Evolutionary conservation across 2,888 invertebrate species (phyloP), one percentile per base, ranked within the genome.

Genomic region (Cyrtodaria siliqua): DNA sequence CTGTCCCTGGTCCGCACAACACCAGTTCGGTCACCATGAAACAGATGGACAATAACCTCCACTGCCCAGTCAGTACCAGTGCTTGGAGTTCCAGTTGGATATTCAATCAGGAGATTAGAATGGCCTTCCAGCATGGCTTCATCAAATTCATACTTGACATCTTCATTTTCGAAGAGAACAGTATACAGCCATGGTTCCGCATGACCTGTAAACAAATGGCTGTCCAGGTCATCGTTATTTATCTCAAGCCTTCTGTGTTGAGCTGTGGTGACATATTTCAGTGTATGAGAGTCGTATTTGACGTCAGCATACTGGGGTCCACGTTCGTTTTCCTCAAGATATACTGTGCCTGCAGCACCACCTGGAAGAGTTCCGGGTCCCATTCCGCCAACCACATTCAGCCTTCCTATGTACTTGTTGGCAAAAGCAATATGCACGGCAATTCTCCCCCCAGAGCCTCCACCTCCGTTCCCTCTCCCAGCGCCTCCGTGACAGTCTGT

Each of bases 291-390:
- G 61, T 86, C 79, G 69, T 89, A 88, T 62, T 89, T 89, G 24
- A 87, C 76, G 38, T 87, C 87, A 12, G 86, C 85, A 72, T 89
- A 89, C 69, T 87, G 86, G n/a, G 89, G 88, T 18, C 89, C 89
- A 53, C 87, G 69, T 12, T 75, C 84, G 24, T 86, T 85, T 66
- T 89, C 89, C 53, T 88, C 85, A 0, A 86, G 62, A 56, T 88
- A 89, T 2, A 82, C 85, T 9, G 89, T 89, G 53, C 89, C 89
- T 26, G 89, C 87, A 42, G 89, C 87, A 8, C 89, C 89, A 20
- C 87, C 82, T 8, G 87, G 87, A 2, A 70, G 66, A 16, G n/a
- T 42, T n/a, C 79, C 83, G 2, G 33, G 50, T 24, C 88, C 88
- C 20, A 60, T 40, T 2, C 88, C 88, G 12, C 89, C 89, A 33